phyloP scores from a whole-genome alignment of 2,888 invertebrate species.

The Yponomeuta evonymella region DNA sequence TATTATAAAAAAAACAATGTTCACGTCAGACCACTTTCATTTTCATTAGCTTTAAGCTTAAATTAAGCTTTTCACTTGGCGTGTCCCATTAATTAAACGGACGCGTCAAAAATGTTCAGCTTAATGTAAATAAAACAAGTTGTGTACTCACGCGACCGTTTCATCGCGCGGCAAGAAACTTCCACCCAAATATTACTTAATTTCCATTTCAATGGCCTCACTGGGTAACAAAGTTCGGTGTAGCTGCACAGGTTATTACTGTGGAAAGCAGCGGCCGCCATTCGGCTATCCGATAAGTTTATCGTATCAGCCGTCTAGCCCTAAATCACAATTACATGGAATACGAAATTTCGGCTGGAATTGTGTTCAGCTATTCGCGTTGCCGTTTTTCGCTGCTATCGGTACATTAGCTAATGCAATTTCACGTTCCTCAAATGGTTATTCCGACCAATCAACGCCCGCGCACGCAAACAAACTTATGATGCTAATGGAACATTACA shows the following conservation, averaged over 20 bases:
- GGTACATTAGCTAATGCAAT: constrained; percentile 65
- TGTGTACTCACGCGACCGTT: constrained; percentile 8
- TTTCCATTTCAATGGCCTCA: constrained; percentile 6
- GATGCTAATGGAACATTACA: constrained; percentile 28
- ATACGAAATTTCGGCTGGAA: constrained; percentile 56
- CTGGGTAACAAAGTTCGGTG: neutral
- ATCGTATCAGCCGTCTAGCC: constrained; percentile 42
- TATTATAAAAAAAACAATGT: neutral
- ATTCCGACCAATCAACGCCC: constrained; percentile 58
- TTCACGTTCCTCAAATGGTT: constrained; percentile 57
- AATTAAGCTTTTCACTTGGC: constrained; percentile 1
- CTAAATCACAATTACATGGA: constrained; percentile 69
- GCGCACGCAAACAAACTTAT: constrained; percentile 33
- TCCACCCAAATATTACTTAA: constrained; percentile 8
- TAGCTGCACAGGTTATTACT: constrained; percentile 9
- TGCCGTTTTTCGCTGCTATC: constrained; percentile 39
- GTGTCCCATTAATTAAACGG: constrained; percentile 9
- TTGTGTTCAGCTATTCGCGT: constrained; percentile 29
- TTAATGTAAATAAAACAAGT: neutral
- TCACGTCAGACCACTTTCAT: neutral
- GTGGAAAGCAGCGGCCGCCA: constrained; percentile 9
- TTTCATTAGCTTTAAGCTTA: neutral
- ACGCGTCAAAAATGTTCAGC: constrained; percentile 1
- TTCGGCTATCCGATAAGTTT: constrained; percentile 48
- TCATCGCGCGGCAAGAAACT: constrained; percentile 3